Conservation (phyloP, 2,113 vertebrate species). For the Lampris incognitus region DNA sequence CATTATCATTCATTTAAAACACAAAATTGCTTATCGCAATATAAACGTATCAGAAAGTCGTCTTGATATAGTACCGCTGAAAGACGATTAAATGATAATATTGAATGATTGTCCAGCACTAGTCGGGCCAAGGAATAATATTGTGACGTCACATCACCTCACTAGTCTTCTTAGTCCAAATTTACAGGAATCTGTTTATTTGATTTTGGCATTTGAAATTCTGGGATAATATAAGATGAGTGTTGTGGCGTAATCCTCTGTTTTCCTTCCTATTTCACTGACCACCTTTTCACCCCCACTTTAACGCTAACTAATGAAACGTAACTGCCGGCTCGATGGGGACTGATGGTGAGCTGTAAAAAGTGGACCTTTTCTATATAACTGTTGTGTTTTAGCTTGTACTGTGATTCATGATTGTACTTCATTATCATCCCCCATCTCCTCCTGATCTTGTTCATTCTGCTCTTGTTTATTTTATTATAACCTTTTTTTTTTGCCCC, state of each 20-base stretch:
- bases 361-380: slow-evolving; percentile 6
- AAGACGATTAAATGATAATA: no score
- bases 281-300: slow-evolving; percentile 55
- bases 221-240: not conserved
- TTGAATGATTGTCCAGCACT: no score
- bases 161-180: not conserved
- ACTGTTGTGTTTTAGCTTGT: slow-evolving; percentile 12
- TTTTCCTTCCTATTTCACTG: slow-evolving; percentile 40
- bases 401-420: slow-evolving; percentile 12
- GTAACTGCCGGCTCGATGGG: slow-evolving; percentile 70
- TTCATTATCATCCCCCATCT: slow-evolving; percentile 1
- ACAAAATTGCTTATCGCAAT: no score
- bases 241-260: slow-evolving; percentile 14
- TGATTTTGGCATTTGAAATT: not conserved
- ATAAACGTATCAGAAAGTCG: no score
- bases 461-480: slow-evolving; percentile 19
- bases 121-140: not conserved
- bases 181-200: not conserved
- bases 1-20: no score
- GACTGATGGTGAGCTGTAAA: slow-evolving; percentile 77
- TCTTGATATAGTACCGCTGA: no score
- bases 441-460: slow-evolving; percentile 18
- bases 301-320: slow-evolving; percentile 68
- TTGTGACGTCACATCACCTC: not conserved
- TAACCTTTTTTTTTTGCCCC: not conserved